Base-by-base conservation (phyloP, 2,113 vertebrate species). In the Cheilinus undulatus region DNA sequence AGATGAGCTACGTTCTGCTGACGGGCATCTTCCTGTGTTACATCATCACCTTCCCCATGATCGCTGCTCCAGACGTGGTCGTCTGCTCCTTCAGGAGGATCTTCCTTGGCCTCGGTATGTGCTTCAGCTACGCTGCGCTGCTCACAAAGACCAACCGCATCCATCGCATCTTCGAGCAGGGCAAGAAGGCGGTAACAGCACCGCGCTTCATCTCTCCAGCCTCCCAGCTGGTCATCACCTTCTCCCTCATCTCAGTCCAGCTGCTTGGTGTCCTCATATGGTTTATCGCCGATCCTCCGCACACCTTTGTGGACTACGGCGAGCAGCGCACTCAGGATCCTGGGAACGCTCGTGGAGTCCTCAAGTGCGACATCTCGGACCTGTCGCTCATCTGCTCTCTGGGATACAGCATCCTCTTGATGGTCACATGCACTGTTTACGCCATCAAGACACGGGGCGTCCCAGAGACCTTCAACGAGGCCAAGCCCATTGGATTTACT, bases 391-490 rank as follows among this genome's bases (percentile, higher is more conserved):
- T 99, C 94, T 98, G 97, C 89, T 99, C 97, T 0, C 94, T 99
- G 74, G 97, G 97, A 85, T 99, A 99, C 92, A 97, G 96, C 92
- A 97, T 99, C 92, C 96, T 98, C 65, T 90, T 99, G 90, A 99
- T 99, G 96, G 97, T 99, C 90, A 98, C 97, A 36, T 99, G 97
- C 90, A 99, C 97, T 93, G 95, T 99, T 82, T 99, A 99, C 75
- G 97, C 97, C 88, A 97, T 99, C 93, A 99, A 99, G 92, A 99
- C 97, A 1, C 94, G 97, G 79, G 93, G 96, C 45, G 97, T 99
- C 69, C 97, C 97, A 76, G 97, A 99, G 93, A 99, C 97, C 79
- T 99, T 99, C 94, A 99, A 99, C 0, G 97, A 99, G 92, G 97
- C 97, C 89, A 99, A 99, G 78, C 97, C 97, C 42, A 99, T 99